These are phyloP conservation scores for Lophura nycthemera DNA, from an alignment of 2,113 vertebrate genomes.

Conservation along the genomic window DNA sequence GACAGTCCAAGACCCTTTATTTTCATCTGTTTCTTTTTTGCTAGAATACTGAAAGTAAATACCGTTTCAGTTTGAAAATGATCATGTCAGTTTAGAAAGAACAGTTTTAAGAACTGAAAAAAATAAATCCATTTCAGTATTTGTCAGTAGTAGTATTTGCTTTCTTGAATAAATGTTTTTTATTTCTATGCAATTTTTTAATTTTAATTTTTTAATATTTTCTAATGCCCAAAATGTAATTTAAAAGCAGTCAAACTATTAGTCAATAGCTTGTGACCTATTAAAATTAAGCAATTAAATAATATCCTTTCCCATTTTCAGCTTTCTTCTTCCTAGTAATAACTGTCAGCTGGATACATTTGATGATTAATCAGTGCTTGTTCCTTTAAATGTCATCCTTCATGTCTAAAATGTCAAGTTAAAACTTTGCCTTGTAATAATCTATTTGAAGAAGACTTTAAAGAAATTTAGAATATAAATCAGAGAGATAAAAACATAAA, in stretches of 20 bases:
- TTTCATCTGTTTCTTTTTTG: not conserved
- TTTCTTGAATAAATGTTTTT: not conserved
- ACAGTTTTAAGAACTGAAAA: not conserved
- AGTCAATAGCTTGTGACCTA: not conserved
- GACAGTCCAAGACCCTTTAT: not conserved
- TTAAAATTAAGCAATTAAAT: slow-evolving; percentile 25
- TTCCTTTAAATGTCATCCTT: slow-evolving; percentile 55
- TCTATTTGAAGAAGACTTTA: not conserved
- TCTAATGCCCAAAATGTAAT: not conserved
- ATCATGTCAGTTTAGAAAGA: not conserved
- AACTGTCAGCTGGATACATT: slow-evolving; percentile 23
- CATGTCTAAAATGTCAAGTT: slow-evolving; percentile 47
- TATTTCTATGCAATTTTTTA: not conserved
- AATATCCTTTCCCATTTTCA: not conserved
- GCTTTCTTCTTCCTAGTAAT: not conserved
- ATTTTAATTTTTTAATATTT: not conserved
- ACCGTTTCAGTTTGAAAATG: not conserved
- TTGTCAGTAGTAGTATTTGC: not conserved
- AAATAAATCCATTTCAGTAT: not conserved
- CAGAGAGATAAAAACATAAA: not conserved
- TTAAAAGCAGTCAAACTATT: not conserved
- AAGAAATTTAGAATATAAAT: not conserved
- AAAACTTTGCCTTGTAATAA: not conserved
- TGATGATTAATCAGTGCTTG: slow-evolving; percentile 38
- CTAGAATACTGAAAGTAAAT: not conserved